Evolutionary conservation across 2,113 vertebrate genomes (phyloP).

Genomic region (Gulo gulo): DNA sequence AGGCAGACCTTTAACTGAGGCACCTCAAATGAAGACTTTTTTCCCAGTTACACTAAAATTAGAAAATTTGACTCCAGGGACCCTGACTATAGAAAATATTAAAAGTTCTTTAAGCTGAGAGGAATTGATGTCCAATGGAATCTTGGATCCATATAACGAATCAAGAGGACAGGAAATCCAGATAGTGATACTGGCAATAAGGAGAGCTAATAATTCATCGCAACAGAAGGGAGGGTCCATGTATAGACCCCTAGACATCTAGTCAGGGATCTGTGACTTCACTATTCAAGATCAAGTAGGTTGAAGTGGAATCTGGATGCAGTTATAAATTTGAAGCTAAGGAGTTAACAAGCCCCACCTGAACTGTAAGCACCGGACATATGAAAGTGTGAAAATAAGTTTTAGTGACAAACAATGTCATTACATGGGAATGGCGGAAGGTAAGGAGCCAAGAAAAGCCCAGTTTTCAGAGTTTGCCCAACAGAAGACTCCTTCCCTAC

Average conservation of each 20-base stretch:
- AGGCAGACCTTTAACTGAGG: too few species aligned
- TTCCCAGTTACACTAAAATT: background rate
- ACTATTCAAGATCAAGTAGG: background rate
- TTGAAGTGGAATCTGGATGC: background rate
- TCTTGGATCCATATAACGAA: background rate
- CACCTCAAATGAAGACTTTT: background rate
- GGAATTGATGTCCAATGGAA: background rate
- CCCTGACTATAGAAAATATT: background rate
- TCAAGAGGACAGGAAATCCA: background rate
- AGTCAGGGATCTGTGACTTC: background rate
- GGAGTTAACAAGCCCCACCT: background rate
- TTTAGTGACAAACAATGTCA: background rate
- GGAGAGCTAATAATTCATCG: background rate
- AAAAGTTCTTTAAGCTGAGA: background rate
- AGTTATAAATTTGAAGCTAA: background rate
- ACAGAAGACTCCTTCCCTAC: background rate
- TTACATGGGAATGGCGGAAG: background rate
- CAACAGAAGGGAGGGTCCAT: background rate
- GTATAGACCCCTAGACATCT: background rate
- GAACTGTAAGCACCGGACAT: background rate
- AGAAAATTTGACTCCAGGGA: background rate
- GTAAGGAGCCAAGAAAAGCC: background rate
- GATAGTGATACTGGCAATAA: background rate
- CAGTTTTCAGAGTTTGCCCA: background rate
- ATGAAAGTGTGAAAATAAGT: background rate